Conservation (phyloP, 2,888 invertebrate species). For the Therioaphis trifolii region DNA sequence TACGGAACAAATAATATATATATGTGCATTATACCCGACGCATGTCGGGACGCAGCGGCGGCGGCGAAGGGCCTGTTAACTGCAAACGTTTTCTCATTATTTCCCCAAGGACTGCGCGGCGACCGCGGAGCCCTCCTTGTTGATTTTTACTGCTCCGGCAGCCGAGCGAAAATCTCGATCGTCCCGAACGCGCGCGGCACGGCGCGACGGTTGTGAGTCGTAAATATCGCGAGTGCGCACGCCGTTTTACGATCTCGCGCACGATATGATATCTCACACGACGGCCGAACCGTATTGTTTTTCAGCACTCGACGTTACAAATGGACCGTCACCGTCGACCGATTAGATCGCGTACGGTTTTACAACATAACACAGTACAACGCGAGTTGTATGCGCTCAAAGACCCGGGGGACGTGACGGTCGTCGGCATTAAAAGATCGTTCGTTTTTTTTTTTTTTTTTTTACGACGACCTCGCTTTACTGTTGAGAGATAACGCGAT, state of each 20-base stretch:
- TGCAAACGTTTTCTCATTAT: slow-evolving; percentile 60
- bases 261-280: too few species aligned
- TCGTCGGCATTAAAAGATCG: neutral
- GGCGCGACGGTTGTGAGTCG: neutral
- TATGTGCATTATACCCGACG: neutral
- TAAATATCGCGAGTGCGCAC: too few species aligned
- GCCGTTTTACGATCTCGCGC: slow-evolving; percentile 5
- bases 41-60: neutral
- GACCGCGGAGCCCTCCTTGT: neutral
- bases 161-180: slow-evolving; percentile 3
- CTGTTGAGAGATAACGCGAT: too few species aligned
- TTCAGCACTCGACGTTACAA: neutral
- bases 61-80: slow-evolving; percentile 29
- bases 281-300: too few species aligned
- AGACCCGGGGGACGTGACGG: neutral
- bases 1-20: too few species aligned
- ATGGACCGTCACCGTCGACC: neutral
- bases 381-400: too few species aligned
- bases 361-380: neutral
- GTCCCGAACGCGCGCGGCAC: neutral
- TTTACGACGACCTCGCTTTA: too few species aligned
- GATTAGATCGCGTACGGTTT: slow-evolving; percentile 14
- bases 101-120: slow-evolving; percentile 29
- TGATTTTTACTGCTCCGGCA: slow-evolving; percentile 24
- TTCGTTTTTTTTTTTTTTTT: too few species aligned